A percentile compares a stretch with the other conserved stretches of the same genome.
These are phyloP conservation scores for Vesta saturnalis DNA, from an alignment of 2,888 invertebrate genomes.

Conservation along the genomic window DNA sequence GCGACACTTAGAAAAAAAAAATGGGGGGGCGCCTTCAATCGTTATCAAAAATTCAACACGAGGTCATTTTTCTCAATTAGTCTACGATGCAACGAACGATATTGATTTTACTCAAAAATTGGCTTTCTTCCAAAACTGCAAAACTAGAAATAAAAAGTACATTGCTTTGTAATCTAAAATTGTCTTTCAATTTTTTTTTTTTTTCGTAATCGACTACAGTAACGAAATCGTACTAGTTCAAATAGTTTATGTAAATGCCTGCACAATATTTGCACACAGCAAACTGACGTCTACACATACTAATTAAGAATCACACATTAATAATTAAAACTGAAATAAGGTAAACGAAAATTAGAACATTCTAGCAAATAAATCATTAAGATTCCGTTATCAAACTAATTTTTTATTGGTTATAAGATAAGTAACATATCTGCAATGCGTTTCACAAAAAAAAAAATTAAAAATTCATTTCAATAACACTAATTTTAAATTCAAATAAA, in stretches of 20 bases:
- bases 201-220: no score
- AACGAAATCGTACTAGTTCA: no score
- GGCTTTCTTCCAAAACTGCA: neutral
- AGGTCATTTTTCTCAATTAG: neutral
- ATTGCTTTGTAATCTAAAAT: neutral
- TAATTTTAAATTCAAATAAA: neutral
- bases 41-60: neutral
- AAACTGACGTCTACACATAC: neutral
- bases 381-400: neutral
- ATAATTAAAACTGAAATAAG: no score
- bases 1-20: no score
- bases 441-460: neutral
- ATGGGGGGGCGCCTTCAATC: no score
- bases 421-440: constrained; percentile 6
- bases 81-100: neutral
- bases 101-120: neutral
- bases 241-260: neutral
- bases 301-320: neutral
- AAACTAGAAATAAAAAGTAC: neutral
- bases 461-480: neutral
- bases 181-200: no score
- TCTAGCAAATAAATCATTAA: neutral
- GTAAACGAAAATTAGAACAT: neutral
- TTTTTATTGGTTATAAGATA: neutral
- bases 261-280: neutral